Conservation (phyloP, 2,888 invertebrate genomes). For the Ochropacha duplaris region DNA sequence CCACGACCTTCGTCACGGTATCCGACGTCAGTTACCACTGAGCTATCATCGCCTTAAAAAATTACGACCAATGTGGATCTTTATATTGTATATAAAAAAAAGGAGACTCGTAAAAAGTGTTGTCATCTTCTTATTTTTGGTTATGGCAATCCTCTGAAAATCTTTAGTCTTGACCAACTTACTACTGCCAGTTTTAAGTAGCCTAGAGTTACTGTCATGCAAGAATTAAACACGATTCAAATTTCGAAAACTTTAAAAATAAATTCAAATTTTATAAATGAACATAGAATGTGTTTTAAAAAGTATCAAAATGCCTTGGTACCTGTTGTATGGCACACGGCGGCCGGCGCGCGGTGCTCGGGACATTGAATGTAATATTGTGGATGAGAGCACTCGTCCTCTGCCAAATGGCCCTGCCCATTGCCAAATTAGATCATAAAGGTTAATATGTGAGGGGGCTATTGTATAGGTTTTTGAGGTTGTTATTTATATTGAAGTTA, state of each 20-base stretch:
- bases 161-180: no score
- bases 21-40: no score
- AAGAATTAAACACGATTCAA: not conserved
- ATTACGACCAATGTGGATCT: no score
- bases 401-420: constrained; percentile 62
- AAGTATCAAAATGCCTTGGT: constrained; percentile 26
- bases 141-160: no score
- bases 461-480: constrained; percentile 30
- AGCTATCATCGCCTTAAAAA: no score
- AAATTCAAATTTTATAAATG: not conserved
- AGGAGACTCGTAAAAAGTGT: no score
- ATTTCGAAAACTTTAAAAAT: not conserved
- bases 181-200: no score
- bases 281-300: constrained; percentile 21
- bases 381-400: constrained; percentile 28
- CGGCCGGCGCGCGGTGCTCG: no score
- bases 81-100: no score
- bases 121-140: no score
- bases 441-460: constrained; percentile 62
- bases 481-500: constrained; percentile 27
- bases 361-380: constrained; percentile 50
- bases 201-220: no score
- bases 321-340: constrained; percentile 56
- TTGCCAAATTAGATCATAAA: constrained; percentile 76
- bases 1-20: no score